These are phyloP conservation scores for Dilophus febrilis DNA, from an alignment of 2,888 invertebrate species.

Conservation along the genomic window DNA sequence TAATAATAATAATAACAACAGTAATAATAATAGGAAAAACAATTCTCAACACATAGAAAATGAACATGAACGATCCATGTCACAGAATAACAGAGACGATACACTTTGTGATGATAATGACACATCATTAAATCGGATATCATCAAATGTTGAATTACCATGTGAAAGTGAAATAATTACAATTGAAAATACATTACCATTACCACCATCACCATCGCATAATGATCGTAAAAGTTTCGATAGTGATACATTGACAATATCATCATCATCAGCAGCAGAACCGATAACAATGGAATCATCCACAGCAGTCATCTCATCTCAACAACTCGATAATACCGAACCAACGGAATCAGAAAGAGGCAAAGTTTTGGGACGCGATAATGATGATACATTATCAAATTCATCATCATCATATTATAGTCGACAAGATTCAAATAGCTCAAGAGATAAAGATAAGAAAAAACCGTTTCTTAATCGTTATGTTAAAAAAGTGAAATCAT, in stretches of 20 bases:
- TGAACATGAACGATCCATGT: slow-evolving; percentile 1
- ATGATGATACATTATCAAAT: slow-evolving; percentile 6
- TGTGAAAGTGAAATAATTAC: slow-evolving; percentile 7
- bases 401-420: slow-evolving; percentile 3
- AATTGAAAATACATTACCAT: slow-evolving; percentile 5
- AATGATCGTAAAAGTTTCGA: not conserved
- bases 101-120: not conserved
- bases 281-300: not conserved
- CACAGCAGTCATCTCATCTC: not conserved
- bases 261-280: no score
- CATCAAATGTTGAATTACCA: slow-evolving; percentile 5
- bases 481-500: slow-evolving; percentile 65
- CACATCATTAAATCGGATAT: slow-evolving; percentile 2
- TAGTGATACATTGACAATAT: slow-evolving; percentile 1
- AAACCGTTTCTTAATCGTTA: slow-evolving; percentile 74
- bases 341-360: not conserved
- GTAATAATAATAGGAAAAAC: not conserved
- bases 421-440: slow-evolving; percentile 4
- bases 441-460: slow-evolving; percentile 23
- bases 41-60: not conserved
- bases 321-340: not conserved
- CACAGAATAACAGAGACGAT: not conserved
- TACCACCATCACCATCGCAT: not conserved
- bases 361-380: not conserved
- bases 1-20: slow-evolving; percentile 1